phyloP scores from a whole-genome alignment of 2,113 vertebrate species.

The Semnopithecus entellus region DNA sequence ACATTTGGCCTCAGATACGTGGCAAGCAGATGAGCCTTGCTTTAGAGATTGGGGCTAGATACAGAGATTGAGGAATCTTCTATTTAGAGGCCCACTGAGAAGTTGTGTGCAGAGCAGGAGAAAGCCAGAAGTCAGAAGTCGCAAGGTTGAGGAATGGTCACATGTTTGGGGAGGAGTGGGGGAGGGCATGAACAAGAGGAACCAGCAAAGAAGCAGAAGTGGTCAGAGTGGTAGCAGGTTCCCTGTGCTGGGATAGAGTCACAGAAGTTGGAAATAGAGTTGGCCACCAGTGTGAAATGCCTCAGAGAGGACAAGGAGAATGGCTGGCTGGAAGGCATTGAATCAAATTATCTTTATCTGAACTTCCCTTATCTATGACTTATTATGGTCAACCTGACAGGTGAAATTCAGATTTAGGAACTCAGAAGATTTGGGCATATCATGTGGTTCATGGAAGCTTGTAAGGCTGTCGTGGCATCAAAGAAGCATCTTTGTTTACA shows the following conservation, averaged over 20 bases:
- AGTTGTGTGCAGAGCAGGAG: neutral
- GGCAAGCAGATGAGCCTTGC: neutral
- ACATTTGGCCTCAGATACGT: neutral
- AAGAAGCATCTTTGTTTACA: conserved; percentile 8
- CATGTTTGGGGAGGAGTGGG: neutral
- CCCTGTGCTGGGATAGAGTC: neutral
- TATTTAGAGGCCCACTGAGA: neutral
- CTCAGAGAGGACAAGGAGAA: neutral
- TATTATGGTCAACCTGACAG: neutral
- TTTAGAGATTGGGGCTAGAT: neutral
- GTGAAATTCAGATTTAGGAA: conserved; percentile 40
- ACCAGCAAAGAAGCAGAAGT: conserved; percentile 47
- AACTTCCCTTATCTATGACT: neutral
- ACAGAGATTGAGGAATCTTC: conserved; percentile 14
- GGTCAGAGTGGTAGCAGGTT: conserved; percentile 33
- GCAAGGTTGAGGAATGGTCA: neutral
- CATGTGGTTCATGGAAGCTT: neutral
- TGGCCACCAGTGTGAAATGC: neutral
- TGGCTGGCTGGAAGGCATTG: neutral
- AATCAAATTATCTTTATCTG: conserved; percentile 21
- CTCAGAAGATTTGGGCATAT: neutral
- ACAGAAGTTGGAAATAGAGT: neutral
- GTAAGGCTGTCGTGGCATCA: neutral
- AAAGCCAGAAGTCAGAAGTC: conserved; percentile 21
- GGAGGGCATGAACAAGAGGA: conserved; percentile 38